These are phyloP conservation scores for Hyperoodon ampullatus DNA, from an alignment of 2,113 vertebrate genomes.

Conservation along the genomic window DNA sequence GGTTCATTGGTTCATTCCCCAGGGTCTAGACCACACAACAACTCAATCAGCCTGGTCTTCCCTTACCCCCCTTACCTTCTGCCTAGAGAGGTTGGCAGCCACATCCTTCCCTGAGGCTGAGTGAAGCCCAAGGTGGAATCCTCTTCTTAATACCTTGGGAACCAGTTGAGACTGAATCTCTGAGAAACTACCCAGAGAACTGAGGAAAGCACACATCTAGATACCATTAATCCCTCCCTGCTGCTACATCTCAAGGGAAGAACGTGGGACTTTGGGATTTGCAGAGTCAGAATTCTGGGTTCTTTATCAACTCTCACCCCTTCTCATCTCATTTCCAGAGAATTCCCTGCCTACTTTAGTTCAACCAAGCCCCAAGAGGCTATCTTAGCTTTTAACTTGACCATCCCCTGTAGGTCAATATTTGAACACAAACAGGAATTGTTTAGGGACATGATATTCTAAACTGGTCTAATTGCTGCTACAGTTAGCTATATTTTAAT, in stretches of 20 bases:
- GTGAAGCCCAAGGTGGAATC: neutral
- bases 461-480: conserved; percentile 8
- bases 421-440: conserved; percentile 16
- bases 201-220: neutral
- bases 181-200: neutral
- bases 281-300: neutral
- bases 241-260: neutral
- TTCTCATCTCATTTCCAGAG: conserved; percentile 27
- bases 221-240: rapidly evolving
- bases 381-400: conserved; percentile 22
- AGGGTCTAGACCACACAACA: neutral
- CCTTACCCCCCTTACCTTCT: neutral
- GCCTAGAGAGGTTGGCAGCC: neutral
- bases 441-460: neutral
- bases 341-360: neutral
- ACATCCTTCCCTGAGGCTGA: neutral
- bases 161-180: rapidly evolving
- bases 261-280: rapidly evolving
- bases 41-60: neutral
- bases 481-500: neutral
- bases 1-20: neutral
- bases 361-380: neutral
- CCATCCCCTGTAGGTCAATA: conserved; percentile 14
- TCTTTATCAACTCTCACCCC: neutral
- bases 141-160: neutral